Evolutionary conservation across 2,888 invertebrate genomes (phyloP).

Genomic region (Nematopogon swammerdamellus): DNA sequence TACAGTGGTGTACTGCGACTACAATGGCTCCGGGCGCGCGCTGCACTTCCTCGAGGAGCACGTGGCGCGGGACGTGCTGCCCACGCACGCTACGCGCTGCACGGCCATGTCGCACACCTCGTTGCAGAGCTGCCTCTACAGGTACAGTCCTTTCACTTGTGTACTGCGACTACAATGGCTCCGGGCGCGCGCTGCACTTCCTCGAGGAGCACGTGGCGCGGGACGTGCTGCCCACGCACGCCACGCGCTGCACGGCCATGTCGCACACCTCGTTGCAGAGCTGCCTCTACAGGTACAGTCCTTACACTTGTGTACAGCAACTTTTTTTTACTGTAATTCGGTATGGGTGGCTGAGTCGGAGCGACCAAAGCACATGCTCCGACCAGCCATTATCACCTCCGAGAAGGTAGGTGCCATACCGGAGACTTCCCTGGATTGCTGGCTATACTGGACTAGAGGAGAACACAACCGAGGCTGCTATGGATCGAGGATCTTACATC

Average conservation of each 20-base stretch:
- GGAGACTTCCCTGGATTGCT: too few relatives aligned
- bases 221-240: slow-evolving; percentile 68
- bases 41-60: slow-evolving; percentile 85
- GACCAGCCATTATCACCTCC: too few relatives aligned
- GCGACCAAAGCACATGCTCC: too few relatives aligned
- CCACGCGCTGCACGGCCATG: slow-evolving; percentile 68
- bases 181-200: slow-evolving; percentile 80
- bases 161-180: slow-evolving; percentile 86
- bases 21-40: slow-evolving; percentile 80
- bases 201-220: slow-evolving; percentile 75
- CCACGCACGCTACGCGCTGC: slow-evolving; percentile 72
- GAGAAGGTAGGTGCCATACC: too few relatives aligned
- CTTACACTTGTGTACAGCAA: too few relatives aligned
- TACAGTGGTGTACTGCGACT: slow-evolving; percentile 83
- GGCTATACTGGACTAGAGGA: too few relatives aligned
- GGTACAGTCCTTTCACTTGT: slow-evolving; percentile 69
- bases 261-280: slow-evolving; percentile 85
- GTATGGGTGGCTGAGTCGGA: too few relatives aligned
- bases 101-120: slow-evolving; percentile 83
- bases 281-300: slow-evolving; percentile 82
- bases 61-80: slow-evolving; percentile 72
- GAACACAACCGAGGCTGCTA: too few relatives aligned
- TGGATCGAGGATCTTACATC: too few relatives aligned
- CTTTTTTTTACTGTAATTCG: too few relatives aligned
- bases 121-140: slow-evolving; percentile 81